These are phyloP conservation scores for Acrobasis consociella DNA, from an alignment of 2,888 invertebrate species.

Conservation along the genomic window DNA sequence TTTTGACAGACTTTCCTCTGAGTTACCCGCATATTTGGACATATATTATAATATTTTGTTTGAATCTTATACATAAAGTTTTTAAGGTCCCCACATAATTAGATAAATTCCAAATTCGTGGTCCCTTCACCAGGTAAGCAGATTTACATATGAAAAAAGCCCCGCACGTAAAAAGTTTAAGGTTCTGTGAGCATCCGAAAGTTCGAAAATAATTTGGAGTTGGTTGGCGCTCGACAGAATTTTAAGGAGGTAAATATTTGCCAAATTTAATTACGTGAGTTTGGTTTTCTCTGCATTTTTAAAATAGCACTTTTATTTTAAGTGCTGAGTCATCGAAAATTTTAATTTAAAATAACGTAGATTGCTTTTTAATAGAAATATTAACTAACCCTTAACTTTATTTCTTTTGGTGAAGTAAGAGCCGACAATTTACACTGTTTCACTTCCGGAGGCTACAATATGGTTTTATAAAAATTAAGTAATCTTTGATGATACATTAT, in stretches of 20 bases:
- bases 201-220: not conserved
- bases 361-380: too few relatives aligned
- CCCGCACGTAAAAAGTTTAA: not conserved
- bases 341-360: not conserved
- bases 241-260: conserved; percentile 3
- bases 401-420: too few relatives aligned
- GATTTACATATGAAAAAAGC: conserved; percentile 1
- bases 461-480: too few relatives aligned
- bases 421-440: too few relatives aligned
- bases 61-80: too few relatives aligned
- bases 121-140: not conserved
- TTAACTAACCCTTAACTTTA: too few relatives aligned
- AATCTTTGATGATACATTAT: too few relatives aligned
- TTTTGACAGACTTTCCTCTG: too few relatives aligned
- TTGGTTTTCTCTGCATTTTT: not conserved
- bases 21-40: too few relatives aligned
- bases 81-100: not conserved
- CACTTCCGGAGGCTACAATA: too few relatives aligned
- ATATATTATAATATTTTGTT: too few relatives aligned
- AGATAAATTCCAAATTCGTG: not conserved
- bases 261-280: conserved; percentile 2
- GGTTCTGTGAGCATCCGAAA: not conserved
- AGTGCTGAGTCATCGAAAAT: not conserved
- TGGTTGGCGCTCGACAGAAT: not conserved
- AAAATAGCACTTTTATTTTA: not conserved